Percentiles rank a stretch among this genome's conserved stretches.
phyloP scores from a whole-genome alignment of 1,140 invertebrate species.

The Zaprionus ghesquierei region DNA sequence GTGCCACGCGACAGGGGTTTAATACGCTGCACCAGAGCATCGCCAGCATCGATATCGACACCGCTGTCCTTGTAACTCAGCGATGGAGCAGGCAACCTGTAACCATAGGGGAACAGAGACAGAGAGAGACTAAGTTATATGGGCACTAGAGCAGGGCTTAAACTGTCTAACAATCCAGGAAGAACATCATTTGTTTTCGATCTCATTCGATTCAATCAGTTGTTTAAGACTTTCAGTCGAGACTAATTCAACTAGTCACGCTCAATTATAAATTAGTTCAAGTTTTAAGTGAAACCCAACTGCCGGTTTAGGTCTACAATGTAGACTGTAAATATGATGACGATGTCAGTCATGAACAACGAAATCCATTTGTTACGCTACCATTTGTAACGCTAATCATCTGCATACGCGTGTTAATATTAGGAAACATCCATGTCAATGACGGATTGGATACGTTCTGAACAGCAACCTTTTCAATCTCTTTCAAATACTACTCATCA shows the following conservation, averaged over 20 bases:
- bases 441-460: neutral
- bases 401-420: neutral
- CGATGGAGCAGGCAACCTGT: conserved; percentile 77
- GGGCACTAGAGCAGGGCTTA: too few species aligned
- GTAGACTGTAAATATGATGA: too few species aligned
- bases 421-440: neutral
- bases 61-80: conserved; percentile 96
- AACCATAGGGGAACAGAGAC: neutral
- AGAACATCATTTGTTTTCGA: too few species aligned
- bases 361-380: too few species aligned
- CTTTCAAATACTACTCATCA: too few species aligned
- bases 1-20: conserved; percentile 89
- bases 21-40: conserved; percentile 92
- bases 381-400: neutral
- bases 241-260: neutral
- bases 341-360: rapidly evolving
- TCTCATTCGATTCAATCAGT: too few species aligned
- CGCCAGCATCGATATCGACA: conserved; percentile 96
- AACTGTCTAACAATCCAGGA: neutral
- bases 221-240: neutral
- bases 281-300: neutral
- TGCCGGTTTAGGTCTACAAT: too few species aligned
- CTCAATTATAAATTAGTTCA: neutral
- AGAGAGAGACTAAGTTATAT: neutral
- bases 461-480: too few species aligned